Evolutionary conservation across 2,113 vertebrate species (phyloP).

Genomic region (Ailuropoda melanoleuca): DNA sequence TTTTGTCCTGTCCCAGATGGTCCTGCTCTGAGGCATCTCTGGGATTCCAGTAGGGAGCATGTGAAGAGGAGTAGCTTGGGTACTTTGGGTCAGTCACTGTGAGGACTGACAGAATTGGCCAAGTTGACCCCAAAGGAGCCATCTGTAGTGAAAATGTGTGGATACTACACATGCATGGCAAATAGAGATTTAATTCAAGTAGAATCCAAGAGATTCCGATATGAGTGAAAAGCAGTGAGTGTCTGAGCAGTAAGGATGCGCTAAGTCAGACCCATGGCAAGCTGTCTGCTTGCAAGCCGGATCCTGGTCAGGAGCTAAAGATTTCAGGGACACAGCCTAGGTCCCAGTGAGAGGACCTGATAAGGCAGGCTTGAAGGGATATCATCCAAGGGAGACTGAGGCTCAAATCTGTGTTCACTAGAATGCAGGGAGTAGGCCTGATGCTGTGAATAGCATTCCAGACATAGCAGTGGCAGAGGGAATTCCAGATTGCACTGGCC

Average conservation of each 20-base stretch:
- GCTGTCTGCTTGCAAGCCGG: background rate
- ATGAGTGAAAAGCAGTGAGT: background rate
- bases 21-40: background rate
- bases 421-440: background rate
- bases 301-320: background rate
- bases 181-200: background rate
- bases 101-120: background rate
- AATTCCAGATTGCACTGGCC: background rate
- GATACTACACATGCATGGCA: background rate
- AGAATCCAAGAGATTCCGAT: background rate
- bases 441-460: background rate
- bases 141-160: background rate
- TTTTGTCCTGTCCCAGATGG: background rate
- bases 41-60: background rate
- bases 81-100: background rate
- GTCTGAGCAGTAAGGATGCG: background rate
- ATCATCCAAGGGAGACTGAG: background rate
- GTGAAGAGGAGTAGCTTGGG: background rate
- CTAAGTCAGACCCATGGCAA: background rate
- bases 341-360: background rate
- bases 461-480: background rate
- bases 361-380: background rate
- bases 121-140: background rate
- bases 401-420: background rate
- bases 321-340: background rate